phyloP scores from a whole-genome alignment of 2,888 invertebrate genomes.

The Amblyjoppa proteus region DNA sequence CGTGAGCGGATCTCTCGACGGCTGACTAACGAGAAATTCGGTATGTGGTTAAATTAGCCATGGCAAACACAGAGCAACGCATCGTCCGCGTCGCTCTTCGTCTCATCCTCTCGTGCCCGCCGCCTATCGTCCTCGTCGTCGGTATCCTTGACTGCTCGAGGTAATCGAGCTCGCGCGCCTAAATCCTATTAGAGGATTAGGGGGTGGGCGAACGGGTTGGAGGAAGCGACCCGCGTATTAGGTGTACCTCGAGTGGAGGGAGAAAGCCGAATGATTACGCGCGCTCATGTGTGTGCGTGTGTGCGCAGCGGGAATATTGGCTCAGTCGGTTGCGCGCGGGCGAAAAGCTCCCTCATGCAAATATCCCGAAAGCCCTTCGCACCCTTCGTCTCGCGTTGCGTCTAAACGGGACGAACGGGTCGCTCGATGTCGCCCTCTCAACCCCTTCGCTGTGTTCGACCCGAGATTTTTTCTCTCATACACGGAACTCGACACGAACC shows the following conservation, averaged over 20 bases:
- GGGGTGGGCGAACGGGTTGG: constrained; percentile 74
- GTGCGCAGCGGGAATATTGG: constrained; percentile 70
- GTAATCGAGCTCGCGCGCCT: constrained; percentile 84
- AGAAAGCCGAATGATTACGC: constrained; percentile 36
- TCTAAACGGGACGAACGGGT: constrained; percentile 27
- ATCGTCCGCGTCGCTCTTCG: constrained; percentile 67
- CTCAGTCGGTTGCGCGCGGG: constrained; percentile 62
- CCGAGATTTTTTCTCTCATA: neutral
- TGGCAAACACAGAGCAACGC: constrained; percentile 64
- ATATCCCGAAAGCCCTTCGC: constrained; percentile 71
- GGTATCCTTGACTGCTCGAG: constrained; percentile 80
- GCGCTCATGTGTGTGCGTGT: constrained; percentile 58
- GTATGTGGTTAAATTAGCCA: constrained; percentile 69
- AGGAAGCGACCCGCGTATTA: constrained; percentile 33
- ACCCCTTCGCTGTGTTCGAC: neutral
- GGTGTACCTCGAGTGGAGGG: constrained; percentile 38
- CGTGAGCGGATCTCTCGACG: constrained; percentile 24
- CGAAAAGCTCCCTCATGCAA: constrained; percentile 73
- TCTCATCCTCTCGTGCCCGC: constrained; percentile 20
- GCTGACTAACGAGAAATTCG: constrained; percentile 58
- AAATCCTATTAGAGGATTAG: constrained; percentile 85
- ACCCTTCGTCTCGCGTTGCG: constrained; percentile 40
- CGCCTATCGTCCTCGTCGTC: constrained; percentile 68
- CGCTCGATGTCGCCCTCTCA: neutral
- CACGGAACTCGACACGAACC: neutral